phyloP scores from a whole-genome alignment of 2,888 invertebrate genomes.

The Drosophila crucigera region DNA sequence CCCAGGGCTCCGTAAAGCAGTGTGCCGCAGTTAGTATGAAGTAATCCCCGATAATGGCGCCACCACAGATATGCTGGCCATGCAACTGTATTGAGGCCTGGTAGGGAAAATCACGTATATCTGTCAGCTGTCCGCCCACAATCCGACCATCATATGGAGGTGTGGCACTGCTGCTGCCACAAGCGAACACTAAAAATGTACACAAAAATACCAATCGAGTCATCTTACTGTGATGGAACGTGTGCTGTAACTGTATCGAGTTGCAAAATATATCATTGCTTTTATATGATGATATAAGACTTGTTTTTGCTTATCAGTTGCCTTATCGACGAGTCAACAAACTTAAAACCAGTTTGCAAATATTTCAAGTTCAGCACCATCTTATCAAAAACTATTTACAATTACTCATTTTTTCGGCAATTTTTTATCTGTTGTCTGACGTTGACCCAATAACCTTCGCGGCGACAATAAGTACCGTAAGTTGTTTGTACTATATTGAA shows the following conservation, averaged over 20 bases:
- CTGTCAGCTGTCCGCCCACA: conserved; percentile 70
- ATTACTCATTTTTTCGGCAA: conserved; percentile 34
- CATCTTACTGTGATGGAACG: conserved; percentile 23
- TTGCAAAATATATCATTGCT: conserved; percentile 12
- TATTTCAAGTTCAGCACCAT: conserved; percentile 53
- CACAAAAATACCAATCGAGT: conserved; percentile 3
- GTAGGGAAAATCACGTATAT: conserved; percentile 65
- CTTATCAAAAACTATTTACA: conserved; percentile 64
- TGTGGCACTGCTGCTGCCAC: conserved; percentile 11
- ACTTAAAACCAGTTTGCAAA: conserved; percentile 42
- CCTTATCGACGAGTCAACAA: conserved; percentile 57
- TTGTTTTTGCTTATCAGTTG: conserved; percentile 32
- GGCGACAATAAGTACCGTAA: not conserved
- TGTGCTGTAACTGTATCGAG: conserved; percentile 14
- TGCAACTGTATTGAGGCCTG: conserved; percentile 69
- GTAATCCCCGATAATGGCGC: conserved; percentile 67
- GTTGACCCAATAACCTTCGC: conserved; percentile 70
- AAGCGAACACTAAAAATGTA: conserved; percentile 12
- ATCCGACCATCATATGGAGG: conserved; percentile 67
- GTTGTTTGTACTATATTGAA: not conserved
- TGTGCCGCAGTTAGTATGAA: conserved; percentile 77
- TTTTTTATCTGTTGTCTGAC: conserved; percentile 50
- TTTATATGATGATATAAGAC: conserved; percentile 36
- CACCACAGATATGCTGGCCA: conserved; percentile 74
- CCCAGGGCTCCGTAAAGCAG: conserved; percentile 68